Evolutionary conservation across 2,888 invertebrate genomes (phyloP), one percentile per base, ranked within the genome.

Genomic region (Parelbella ahira): DNA sequence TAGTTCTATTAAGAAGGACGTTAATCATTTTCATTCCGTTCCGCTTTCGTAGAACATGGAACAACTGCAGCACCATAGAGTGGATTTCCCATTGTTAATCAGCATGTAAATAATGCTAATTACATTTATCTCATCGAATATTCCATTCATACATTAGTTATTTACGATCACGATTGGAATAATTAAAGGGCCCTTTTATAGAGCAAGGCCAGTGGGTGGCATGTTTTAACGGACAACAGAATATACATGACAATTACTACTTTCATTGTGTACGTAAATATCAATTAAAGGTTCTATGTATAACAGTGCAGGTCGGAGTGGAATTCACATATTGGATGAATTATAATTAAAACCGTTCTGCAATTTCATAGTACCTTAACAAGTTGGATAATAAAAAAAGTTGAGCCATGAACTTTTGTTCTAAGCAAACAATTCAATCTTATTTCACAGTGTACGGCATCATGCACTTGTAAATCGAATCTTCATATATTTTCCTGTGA

Each of bases 41-140:
- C 12, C 3, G n/a, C 13, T 44, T 47, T 39, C 39, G 30, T 8
- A 13, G 44, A 47, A 47, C 13, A 10, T 27, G n/a, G n/a, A n/a
- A n/a, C 12, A 6, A 12, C 9, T 18, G 11, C 23, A 13, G 2
- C 18, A 4, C 6, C 19, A 29, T 21, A 1, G 10, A n/a, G 10
- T 23, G 45, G 29, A 21, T 37, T 39, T 39, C 39, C 47, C 39
- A 47, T 44, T 37, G 44, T 39, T 19, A 13, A 39, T 37, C 27
- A 39, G 15, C 34, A 39, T 39, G 36, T 28, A 29, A 34, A 47
- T 39, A 11, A 38, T 27, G 10, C 5, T 24, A 30, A 38, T 38
- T 38, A 30, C 21, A 21, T 28, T 38, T 21, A 38, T 30, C 10
- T 7, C 23, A 30, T 28, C 4, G 11, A 19, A 24, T 30, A 38